phyloP scores from a whole-genome alignment of 2,888 invertebrate genomes.

The Dryomyza anilis region DNA sequence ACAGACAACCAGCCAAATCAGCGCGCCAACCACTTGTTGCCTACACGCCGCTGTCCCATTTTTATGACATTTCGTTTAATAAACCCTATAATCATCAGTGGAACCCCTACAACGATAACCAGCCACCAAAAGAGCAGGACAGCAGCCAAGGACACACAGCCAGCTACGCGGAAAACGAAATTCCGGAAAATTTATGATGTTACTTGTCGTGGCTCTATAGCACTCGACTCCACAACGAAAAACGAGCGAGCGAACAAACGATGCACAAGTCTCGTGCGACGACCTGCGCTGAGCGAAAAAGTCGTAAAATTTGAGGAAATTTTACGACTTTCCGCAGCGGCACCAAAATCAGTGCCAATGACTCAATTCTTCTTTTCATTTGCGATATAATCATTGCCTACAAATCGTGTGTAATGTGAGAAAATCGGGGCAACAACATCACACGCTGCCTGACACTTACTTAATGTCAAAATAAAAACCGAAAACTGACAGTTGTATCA shows the following conservation, averaged over 20 bases:
- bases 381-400: background rate
- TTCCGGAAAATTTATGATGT: constrained; percentile 2
- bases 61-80: background rate
- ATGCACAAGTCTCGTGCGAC: too few relatives aligned
- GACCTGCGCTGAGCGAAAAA: too few relatives aligned
- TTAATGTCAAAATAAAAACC: constrained; percentile 50
- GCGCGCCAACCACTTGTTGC: background rate
- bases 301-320: constrained; percentile 36
- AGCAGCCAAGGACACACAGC: too few relatives aligned
- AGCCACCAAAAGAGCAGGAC: background rate
- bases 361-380: constrained; percentile 3
- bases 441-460: constrained; percentile 46
- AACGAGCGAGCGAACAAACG: background rate
- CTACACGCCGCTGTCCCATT: background rate
- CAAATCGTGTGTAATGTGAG: background rate
- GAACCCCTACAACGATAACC: background rate
- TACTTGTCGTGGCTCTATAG: background rate
- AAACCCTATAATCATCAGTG: background rate
- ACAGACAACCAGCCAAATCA: too few relatives aligned
- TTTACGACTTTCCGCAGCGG: constrained; percentile 54
- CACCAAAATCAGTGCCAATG: constrained; percentile 21
- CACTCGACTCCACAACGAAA: background rate
- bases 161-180: background rate
- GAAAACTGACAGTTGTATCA: constrained; percentile 42
- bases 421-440: background rate